A percentile compares a stretch with the other conserved stretches of the same genome.
phyloP scores from a whole-genome alignment of 2,888 invertebrate species.

The Chloroclystis v-ata region DNA sequence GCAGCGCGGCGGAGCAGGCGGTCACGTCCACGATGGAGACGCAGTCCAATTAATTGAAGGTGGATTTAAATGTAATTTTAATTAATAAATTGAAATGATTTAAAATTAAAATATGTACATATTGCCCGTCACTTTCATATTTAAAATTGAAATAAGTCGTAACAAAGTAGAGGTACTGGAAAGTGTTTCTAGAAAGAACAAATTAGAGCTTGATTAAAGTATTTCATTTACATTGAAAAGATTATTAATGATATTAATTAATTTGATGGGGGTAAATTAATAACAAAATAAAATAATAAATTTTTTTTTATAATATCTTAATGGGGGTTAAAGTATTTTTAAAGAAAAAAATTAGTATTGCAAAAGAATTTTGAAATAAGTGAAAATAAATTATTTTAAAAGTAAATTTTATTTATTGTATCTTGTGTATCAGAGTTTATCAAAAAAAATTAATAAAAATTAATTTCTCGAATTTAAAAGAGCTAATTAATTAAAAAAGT shows the following conservation, averaged over 20 bases:
- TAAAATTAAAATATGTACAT: conserved; percentile 84
- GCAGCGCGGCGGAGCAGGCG: conserved; percentile 6
- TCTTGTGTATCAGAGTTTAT: too few species aligned
- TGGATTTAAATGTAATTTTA: conserved; percentile 83
- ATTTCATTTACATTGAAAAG: too few species aligned
- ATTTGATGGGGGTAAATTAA: too few species aligned
- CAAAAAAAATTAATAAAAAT: too few species aligned
- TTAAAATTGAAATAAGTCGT: conserved; percentile 86
- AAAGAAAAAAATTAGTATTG: too few species aligned
- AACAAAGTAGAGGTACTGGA: conserved; percentile 89
- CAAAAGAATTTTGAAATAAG: too few species aligned
- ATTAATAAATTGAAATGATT: conserved; percentile 77
- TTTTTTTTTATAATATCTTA: too few species aligned
- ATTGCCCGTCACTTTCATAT: conserved; percentile 87
- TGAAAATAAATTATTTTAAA: too few species aligned
- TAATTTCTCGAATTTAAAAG: too few species aligned
- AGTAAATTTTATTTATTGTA: too few species aligned
- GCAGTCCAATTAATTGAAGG: conserved; percentile 56
- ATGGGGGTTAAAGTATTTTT: too few species aligned
- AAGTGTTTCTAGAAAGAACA: conserved; percentile 82
- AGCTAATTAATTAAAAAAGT: too few species aligned
- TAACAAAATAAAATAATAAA: conserved; percentile 75
- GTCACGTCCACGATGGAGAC: conserved; percentile 7
- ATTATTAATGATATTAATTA: conserved; percentile 65
- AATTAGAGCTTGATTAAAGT: conserved; percentile 81